phyloP scores from a whole-genome alignment of 2,888 invertebrate species.

The Tetramorium bicarinatum region DNA sequence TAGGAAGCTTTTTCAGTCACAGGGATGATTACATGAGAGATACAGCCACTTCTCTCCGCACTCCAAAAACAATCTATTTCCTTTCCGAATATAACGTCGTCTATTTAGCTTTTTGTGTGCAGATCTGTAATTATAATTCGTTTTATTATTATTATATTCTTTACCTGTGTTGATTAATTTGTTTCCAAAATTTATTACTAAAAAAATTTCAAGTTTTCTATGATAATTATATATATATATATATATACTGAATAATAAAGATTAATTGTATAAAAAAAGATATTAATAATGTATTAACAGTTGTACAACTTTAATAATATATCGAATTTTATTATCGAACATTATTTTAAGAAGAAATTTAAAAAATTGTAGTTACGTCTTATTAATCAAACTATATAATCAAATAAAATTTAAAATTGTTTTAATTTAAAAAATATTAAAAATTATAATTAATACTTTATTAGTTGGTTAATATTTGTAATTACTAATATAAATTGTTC shows the following conservation, averaged over 20 bases:
- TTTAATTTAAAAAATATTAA: neutral
- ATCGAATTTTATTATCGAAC: no score
- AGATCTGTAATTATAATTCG: neutral
- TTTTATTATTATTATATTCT: neutral
- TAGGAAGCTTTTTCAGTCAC: slow-evolving; percentile 58
- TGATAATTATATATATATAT: neutral
- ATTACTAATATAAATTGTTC: neutral
- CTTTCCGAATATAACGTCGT: neutral
- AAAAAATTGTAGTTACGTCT: neutral
- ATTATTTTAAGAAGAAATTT: neutral
- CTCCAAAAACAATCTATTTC: slow-evolving; percentile 45
- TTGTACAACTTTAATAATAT: neutral
- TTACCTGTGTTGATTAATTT: neutral
- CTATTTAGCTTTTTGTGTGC: neutral
- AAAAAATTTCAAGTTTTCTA: neutral
- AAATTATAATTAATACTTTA: neutral
- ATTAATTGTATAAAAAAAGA: neutral
- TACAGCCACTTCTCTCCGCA: slow-evolving; percentile 25
- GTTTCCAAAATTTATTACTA: neutral
- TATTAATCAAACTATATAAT: neutral
- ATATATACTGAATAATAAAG: neutral
- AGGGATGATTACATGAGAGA: slow-evolving; percentile 52
- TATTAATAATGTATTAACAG: neutral
- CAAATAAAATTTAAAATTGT: neutral
- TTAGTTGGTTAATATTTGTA: neutral